Evolutionary conservation across 2,113 vertebrate genomes (phyloP), one percentile per base, ranked within the genome.

Genomic region (Calyptomena viridis): DNA sequence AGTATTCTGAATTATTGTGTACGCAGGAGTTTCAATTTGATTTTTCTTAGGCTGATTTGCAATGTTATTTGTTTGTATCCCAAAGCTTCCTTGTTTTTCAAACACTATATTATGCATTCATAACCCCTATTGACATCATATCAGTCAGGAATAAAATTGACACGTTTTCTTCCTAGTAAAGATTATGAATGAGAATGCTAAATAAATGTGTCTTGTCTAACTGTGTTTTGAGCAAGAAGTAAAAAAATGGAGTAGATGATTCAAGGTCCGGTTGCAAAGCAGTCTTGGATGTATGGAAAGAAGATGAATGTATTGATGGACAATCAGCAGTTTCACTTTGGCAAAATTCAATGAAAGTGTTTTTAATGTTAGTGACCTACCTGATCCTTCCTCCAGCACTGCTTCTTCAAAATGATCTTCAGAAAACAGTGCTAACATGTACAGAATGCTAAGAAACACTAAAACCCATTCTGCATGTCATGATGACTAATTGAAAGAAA

Each of bases 401-500:
- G 1, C 30, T 63, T 42, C 35, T 90, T 86, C 49, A 90, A 84
- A 91, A 92, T 50, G n/a, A 63, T 78, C 67, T 90, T 94, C 52
- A 87, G 66, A 93, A 88, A 58, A 27, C 23, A 39, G 27, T 84
- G 53, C 16, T 77, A 94, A 93, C 59, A 33, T 8, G 12, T 74
- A 49, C 15, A 50, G 86, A 93, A 87, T 92, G 30, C 62, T 84
- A 58, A 94, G 73, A 84, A 95, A 66, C 0, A 2, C 49, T 79
- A 46, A 69, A 87, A 59, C 55, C 42, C 4, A 0, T 77, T 75
- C 69, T 92, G 28, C 40, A 9, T 3, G 3, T 94, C 1, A 0
- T 56, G 60, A 73, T 75, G 59, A 90, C 59, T 96, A 95, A 93
- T 84, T 93, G 94, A 84, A 89, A 93, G 82, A 60, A 95, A 68